phyloP scores from a whole-genome alignment of 2,113 vertebrate genomes.

The Colistium nudipinnis region DNA sequence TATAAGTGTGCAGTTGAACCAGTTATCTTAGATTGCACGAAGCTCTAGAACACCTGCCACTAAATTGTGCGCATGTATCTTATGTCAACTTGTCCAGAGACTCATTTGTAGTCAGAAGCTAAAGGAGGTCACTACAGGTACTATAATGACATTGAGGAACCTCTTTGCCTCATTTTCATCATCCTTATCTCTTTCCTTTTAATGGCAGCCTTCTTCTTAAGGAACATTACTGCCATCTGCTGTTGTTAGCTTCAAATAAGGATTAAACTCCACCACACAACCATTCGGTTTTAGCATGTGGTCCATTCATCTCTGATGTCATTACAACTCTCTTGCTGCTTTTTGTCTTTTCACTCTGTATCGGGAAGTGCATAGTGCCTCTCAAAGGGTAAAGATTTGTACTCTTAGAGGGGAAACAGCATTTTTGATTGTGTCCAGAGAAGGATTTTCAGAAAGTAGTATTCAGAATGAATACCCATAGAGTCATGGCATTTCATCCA shows the following conservation, averaged over 20 bases:
- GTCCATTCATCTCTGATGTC: conserved; percentile 13
- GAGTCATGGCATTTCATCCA: too few relatives aligned
- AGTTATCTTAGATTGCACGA: not conserved
- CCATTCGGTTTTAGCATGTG: not conserved
- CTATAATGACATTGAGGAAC: conserved; percentile 36
- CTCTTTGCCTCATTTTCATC: conserved; percentile 6
- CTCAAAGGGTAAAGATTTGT: not conserved
- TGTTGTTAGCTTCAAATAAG: conserved; percentile 2
- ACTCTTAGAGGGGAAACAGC: too few relatives aligned
- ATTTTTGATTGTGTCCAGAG: too few relatives aligned
- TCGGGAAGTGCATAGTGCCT: not conserved
- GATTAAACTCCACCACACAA: not conserved
- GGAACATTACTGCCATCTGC: conserved; percentile 58
- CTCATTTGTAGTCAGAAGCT: not conserved
- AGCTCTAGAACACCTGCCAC: not conserved
- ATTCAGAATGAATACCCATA: too few relatives aligned
- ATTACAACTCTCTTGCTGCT: not conserved
- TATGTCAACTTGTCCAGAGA: not conserved
- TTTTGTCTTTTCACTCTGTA: conserved; percentile 5
- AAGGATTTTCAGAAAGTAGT: too few relatives aligned
- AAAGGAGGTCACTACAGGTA: not conserved
- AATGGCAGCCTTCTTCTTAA: not conserved
- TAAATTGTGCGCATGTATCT: not conserved
- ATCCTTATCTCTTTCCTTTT: not conserved
- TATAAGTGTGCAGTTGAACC: too few relatives aligned